phyloP scores from a whole-genome alignment of 2,888 invertebrate species.

The Meiosimyza decipiens region DNA sequence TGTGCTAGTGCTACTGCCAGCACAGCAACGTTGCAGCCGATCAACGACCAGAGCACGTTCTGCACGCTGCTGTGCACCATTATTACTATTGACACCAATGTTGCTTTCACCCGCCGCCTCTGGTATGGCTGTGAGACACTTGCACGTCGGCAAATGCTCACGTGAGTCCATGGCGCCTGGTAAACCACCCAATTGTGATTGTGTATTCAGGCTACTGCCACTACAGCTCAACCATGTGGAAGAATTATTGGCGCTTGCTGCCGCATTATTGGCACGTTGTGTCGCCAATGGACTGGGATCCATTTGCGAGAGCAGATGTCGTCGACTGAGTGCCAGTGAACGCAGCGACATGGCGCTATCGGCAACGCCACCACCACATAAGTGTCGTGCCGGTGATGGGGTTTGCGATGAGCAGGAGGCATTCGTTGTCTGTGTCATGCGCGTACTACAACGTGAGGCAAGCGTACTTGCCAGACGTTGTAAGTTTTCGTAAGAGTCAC shows the following conservation, averaged over 20 bases:
- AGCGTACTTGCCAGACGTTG: constrained; percentile 64
- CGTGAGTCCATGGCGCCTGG: constrained; percentile 44
- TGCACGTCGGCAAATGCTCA: constrained; percentile 57
- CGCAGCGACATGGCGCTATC: constrained; percentile 52
- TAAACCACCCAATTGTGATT: constrained; percentile 37
- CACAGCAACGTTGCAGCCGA: constrained; percentile 43
- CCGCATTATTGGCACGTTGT: constrained; percentile 46
- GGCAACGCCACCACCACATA: constrained; percentile 31
- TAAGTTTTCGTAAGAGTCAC: constrained; percentile 65
- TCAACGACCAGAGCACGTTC: constrained; percentile 37
- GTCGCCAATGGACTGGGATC: constrained; percentile 46
- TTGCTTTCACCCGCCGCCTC: constrained; percentile 52
- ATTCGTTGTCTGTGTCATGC: constrained; percentile 48
- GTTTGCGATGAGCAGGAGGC: constrained; percentile 53
- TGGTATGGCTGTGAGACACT: constrained; percentile 65
- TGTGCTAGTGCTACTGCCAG: background rate
- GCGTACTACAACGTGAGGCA: constrained; percentile 51
- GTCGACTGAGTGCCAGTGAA: constrained; percentile 50
- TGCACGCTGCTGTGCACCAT: constrained; percentile 35
- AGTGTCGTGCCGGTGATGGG: constrained; percentile 52
- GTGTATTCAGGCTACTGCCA: constrained; percentile 58
- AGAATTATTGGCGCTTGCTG: constrained; percentile 47
- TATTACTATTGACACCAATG: constrained; percentile 5
- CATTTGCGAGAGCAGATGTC: constrained; percentile 41
- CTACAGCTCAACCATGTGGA: constrained; percentile 60